Evolutionary conservation across 2,113 vertebrate species (phyloP).

Genomic region (Elephantulus edwardii): DNA sequence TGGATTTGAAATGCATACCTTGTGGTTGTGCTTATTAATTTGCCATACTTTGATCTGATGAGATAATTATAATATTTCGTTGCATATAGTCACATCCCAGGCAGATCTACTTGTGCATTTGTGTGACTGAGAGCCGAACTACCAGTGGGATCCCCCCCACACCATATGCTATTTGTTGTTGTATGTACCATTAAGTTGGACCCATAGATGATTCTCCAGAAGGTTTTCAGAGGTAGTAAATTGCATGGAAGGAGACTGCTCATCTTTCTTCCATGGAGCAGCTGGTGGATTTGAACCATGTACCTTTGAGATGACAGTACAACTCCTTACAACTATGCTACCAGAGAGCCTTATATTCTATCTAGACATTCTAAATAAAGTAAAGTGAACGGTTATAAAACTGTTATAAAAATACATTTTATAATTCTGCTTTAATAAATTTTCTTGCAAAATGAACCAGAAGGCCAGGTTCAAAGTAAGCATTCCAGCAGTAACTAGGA

Average conservation of each 20-base stretch:
- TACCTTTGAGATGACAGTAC: too few relatives aligned
- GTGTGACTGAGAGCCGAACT: neutral
- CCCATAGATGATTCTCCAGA: too few relatives aligned
- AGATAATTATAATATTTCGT: neutral
- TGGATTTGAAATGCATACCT: neutral
- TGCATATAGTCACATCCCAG: neutral
- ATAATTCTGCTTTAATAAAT: constrained; percentile 1
- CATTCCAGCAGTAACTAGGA: neutral
- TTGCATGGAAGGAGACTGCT: too few relatives aligned
- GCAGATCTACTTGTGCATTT: neutral
- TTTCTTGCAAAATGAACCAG: neutral
- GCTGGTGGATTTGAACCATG: too few relatives aligned
- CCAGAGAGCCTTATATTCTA: too few relatives aligned
- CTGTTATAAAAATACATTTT: neutral
- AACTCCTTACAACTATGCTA: too few relatives aligned
- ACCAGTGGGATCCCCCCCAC: neutral
- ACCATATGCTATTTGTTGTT: constrained; percentile 17
- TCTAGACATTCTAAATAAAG: constrained; percentile 17
- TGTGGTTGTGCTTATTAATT: neutral
- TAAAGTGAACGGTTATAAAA: neutral
- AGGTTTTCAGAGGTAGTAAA: too few relatives aligned
- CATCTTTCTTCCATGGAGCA: too few relatives aligned
- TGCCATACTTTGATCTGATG: neutral
- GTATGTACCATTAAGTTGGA: too few relatives aligned
- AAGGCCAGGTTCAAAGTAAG: neutral